Evolutionary conservation across 2,113 vertebrate genomes (phyloP).

Genomic region (Paedocypris sp.): DNA sequence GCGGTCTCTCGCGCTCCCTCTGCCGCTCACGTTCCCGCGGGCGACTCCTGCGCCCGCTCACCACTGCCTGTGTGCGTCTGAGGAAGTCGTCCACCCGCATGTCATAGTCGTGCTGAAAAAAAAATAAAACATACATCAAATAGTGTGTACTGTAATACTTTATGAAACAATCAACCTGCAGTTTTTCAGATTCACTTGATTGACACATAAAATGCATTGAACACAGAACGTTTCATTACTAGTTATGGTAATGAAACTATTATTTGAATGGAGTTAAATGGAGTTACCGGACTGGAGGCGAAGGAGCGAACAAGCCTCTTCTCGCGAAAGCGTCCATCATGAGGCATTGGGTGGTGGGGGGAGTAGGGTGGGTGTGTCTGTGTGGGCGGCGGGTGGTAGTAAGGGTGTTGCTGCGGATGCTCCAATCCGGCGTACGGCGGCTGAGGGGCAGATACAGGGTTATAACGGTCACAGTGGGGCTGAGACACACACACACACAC

Average conservation of each 20-base stretch:
- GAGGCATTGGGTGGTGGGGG: constrained; percentile 80
- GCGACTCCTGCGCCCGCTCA: constrained; percentile 80
- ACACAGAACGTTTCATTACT: too few species aligned
- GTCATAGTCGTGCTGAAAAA: constrained; percentile 87
- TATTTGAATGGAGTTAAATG: not conserved
- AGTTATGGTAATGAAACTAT: not conserved
- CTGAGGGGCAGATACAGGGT: constrained; percentile 46
- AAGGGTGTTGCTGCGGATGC: constrained; percentile 77
- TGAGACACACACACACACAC: not conserved
- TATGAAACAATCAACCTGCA: too few species aligned
- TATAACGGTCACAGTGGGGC: not conserved
- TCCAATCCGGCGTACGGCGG: constrained; percentile 86
- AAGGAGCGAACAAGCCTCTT: constrained; percentile 75
- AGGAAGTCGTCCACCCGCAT: constrained; percentile 98
- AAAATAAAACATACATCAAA: not conserved
- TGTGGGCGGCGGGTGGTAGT: constrained; percentile 83
- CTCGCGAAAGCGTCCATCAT: constrained; percentile 79
- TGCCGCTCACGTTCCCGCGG: constrained; percentile 84
- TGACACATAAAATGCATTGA: too few species aligned
- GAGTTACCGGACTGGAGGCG: constrained; percentile 41
- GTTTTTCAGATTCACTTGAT: too few species aligned
- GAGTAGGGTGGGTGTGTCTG: constrained; percentile 78
- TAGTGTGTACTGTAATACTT: too few species aligned
- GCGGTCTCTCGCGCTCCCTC: constrained; percentile 70
- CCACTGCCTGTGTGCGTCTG: constrained; percentile 88